Conservation (phyloP, 2,113 vertebrate species). For the Serinus canaria region DNA sequence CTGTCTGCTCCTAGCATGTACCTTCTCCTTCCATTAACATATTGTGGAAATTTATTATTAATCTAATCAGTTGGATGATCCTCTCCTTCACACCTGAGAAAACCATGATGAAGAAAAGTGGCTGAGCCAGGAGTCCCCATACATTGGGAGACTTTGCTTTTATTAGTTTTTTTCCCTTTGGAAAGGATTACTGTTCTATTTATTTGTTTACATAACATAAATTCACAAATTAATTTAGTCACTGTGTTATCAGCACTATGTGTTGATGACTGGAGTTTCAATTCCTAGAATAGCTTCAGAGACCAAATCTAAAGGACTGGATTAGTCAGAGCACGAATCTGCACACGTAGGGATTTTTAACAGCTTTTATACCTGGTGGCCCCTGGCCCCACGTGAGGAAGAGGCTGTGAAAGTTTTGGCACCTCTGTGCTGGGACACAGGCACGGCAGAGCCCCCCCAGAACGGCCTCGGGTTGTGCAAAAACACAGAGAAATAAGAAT, state of each 20-base stretch:
- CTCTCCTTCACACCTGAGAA: background rate
- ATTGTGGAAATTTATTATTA: conserved; percentile 58
- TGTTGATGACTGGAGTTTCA: conserved; percentile 2
- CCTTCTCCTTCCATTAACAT: conserved; percentile 72
- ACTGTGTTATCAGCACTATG: background rate
- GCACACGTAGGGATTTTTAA: background rate
- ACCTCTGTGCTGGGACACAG: background rate
- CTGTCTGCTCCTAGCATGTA: conserved; percentile 67
- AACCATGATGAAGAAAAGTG: background rate
- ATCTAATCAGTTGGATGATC: background rate
- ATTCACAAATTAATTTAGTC: background rate
- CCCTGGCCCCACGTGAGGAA: background rate
- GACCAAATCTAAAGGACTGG: background rate
- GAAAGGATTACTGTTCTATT: background rate
- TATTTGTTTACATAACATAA: background rate
- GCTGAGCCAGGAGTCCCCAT: background rate
- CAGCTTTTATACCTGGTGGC: background rate
- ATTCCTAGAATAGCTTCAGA: conserved; percentile 9
- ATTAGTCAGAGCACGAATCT: background rate
- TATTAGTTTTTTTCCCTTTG: background rate
- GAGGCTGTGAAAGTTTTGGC: background rate
- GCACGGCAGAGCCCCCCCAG: background rate
- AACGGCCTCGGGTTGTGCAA: fast-evolving
- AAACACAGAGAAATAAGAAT: background rate
- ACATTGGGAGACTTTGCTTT: background rate